Base-by-base conservation (phyloP, 2,113 vertebrate genomes). In the Caranx ignobilis region DNA sequence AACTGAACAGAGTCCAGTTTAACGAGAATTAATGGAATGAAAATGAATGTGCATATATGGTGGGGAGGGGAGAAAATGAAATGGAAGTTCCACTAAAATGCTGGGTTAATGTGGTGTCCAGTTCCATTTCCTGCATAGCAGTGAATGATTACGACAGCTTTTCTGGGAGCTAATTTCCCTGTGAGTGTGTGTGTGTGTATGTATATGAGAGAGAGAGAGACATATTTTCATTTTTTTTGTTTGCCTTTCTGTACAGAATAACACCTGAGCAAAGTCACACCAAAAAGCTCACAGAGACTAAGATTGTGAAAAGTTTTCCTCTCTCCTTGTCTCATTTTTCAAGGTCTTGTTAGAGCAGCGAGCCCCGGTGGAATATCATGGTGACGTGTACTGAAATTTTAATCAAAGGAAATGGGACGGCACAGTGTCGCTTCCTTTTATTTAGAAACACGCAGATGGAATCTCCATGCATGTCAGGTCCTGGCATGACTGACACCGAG, bases 91-190 rank as follows among this genome's bases (percentile, higher is more conserved):
- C 82, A 76, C n/a, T 45, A 55, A 69, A 84, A 35, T 13, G 78
- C 65, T 39, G 75, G 83, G 76, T 83, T 87, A 85, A 88, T 82
- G 80, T 32, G 26, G 74, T 83, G 90, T 90, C 90, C 82, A 16
- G 6, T 74, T 78, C 65, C 68, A 77, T 89, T 84, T 83, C 19
- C 64, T 69, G 77, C 71, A 34, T 55, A 61, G 84, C 80, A 72
- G 47, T 16, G 71, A 88, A 75, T 68, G 84, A 83, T 71, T 82
- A 71, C 39, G 77, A 71, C 84, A 77, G 75, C 82, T 84, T 78
- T 83, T 55, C 74, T 84, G 81, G 78, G 79, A 87, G 43, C 79
- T 64, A 63, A 87, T 77, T 84, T 75, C 73, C 83, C 56, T 5
- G 50, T 10, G 7, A 3, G 50, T 21, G 15, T 21, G 52, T 12